Conservation (phyloP, 2,797 vertebrate genomes). For the Sebastolobus altivelis region DNA sequence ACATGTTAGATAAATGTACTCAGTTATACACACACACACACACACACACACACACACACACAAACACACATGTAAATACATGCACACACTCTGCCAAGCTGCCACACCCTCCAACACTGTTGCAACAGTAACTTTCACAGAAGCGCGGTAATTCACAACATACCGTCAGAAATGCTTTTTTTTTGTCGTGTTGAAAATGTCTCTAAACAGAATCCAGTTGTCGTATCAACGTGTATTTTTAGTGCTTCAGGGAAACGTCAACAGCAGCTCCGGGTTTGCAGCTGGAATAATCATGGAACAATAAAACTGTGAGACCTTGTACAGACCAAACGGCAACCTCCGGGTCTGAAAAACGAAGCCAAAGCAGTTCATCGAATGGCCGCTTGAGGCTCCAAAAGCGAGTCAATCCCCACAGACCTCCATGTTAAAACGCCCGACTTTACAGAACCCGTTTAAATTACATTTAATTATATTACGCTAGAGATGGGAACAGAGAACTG, state of each 20-base stretch:
- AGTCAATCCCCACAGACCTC: no score
- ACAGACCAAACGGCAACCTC: neutral
- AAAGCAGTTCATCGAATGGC: accelerated
- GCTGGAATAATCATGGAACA: neutral
- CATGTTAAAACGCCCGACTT: no score
- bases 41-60: constrained; percentile 9
- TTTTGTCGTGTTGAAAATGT: neutral
- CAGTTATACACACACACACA: neutral
- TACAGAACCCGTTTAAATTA: no score
- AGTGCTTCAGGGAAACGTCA: neutral
- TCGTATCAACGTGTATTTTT: neutral
- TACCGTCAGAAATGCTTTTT: no score
- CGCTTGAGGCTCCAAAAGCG: no score
- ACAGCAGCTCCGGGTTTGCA: neutral
- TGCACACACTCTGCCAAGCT: neutral
- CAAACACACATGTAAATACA: neutral
- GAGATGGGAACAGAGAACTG: no score
- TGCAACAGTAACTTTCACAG: neutral
- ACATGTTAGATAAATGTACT: constrained; percentile 42
- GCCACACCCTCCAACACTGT: neutral
- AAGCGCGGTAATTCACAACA: neutral
- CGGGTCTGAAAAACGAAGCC: no score
- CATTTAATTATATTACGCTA: no score
- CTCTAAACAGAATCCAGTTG: neutral
- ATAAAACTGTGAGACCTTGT: no score